These are phyloP conservation scores for Ptychobarbus kaznakovi DNA, from an alignment of 2,797 vertebrate genomes.

Conservation along the genomic window DNA sequence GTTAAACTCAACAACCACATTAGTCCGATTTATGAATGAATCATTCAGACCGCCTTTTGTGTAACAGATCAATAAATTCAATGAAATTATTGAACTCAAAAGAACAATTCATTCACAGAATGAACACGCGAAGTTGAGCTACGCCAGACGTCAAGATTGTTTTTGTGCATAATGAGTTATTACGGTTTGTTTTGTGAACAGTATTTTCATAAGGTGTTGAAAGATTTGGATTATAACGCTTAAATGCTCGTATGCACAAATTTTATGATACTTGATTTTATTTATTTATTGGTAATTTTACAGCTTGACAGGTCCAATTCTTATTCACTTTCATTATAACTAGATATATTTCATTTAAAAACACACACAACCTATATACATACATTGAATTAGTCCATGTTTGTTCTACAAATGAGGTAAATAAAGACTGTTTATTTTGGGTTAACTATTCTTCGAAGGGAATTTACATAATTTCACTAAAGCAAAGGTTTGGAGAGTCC, in stretches of 20 bases:
- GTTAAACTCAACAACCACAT: neutral
- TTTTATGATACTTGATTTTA: neutral
- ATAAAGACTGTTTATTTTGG: neutral
- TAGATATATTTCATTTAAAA: too few relatives aligned
- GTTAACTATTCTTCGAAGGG: neutral
- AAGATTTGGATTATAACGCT: neutral
- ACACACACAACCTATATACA: neutral
- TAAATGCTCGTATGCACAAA: neutral
- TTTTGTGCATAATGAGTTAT: neutral
- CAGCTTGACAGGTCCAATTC: neutral
- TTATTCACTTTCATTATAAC: neutral
- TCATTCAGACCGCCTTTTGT: neutral
- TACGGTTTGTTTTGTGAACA: neutral
- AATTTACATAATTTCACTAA: neutral
- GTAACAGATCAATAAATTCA: neutral
- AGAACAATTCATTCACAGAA: neutral
- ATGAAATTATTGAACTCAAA: neutral
- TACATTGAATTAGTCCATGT: neutral
- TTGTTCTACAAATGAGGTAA: neutral
- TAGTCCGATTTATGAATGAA: neutral
- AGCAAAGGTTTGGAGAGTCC: neutral
- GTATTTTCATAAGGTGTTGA: neutral
- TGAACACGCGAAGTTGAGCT: neutral
- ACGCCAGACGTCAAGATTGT: neutral
- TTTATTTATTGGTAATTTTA: neutral